Evolutionary conservation across 2,797 vertebrate genomes (phyloP).

Genomic region (Falco peregrinus): DNA sequence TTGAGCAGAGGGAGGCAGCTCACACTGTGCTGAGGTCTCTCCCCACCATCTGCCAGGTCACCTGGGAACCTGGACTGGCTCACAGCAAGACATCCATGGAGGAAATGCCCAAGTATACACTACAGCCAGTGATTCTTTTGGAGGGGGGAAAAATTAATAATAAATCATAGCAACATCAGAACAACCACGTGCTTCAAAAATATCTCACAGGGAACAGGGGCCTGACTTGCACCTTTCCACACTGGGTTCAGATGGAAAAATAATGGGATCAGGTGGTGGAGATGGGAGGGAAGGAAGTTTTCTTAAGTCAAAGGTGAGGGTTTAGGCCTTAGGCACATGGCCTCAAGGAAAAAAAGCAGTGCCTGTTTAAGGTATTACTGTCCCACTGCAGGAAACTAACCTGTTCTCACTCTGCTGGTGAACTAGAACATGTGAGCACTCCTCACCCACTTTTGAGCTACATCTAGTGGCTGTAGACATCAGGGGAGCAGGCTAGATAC

Average conservation of each 20-base stretch:
- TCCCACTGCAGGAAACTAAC: neutral
- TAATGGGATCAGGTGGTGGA: neutral
- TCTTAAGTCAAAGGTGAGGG: neutral
- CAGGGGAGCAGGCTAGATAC: neutral
- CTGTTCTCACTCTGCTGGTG: neutral
- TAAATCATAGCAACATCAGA: neutral
- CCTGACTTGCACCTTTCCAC: neutral
- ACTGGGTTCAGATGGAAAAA: neutral
- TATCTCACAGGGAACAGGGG: neutral
- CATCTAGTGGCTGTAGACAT: neutral
- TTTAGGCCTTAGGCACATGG: neutral
- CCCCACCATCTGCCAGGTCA: neutral
- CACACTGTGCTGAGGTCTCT: neutral
- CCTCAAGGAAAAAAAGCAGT: neutral
- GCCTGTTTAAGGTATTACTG: neutral
- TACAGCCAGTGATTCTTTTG: neutral
- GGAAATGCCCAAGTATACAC: neutral
- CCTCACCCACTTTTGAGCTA: neutral
- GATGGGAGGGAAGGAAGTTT: neutral
- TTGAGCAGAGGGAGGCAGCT: neutral
- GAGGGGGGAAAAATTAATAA: neutral
- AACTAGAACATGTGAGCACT: neutral
- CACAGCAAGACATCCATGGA: neutral
- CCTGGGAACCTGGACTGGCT: neutral
- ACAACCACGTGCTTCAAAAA: neutral